phyloP scores from a whole-genome alignment of 2,888 invertebrate species.

The Lissocephala sabroskyi region DNA sequence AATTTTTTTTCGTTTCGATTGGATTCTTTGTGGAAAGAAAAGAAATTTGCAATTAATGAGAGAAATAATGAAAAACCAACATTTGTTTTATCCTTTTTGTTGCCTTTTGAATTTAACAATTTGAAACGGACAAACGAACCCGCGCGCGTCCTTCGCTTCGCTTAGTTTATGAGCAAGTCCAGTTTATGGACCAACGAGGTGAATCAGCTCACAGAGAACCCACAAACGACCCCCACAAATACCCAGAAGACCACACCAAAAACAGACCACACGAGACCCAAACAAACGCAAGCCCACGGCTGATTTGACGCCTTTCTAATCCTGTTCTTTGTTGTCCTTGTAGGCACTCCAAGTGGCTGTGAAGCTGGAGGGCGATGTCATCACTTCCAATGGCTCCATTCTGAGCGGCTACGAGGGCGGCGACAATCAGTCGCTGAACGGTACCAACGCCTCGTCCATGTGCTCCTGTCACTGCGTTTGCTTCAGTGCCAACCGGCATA shows the following conservation, averaged over 20 bases:
- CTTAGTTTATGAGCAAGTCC: constrained; percentile 73
- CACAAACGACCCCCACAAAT: constrained; percentile 10
- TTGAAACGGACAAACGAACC: constrained; percentile 48
- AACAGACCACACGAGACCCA: constrained; percentile 18
- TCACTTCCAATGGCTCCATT: constrained; percentile 93
- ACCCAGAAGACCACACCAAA: constrained; percentile 6
- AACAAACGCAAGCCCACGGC: no score
- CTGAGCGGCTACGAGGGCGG: constrained; percentile 78
- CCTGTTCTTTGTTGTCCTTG: constrained; percentile 34
- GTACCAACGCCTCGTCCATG: constrained; percentile 71
- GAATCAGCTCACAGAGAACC: constrained; percentile 57
- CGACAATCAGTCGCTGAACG: constrained; percentile 69
- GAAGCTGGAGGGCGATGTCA: constrained; percentile 96
- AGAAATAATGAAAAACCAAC: constrained; percentile 35
- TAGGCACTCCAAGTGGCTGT: constrained; percentile 96
- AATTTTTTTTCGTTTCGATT: constrained; percentile 1
- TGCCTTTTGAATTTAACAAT: constrained; percentile 53
- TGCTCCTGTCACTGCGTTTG: constrained; percentile 73
- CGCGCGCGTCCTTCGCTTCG: constrained; percentile 12
- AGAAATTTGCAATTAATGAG: no score
- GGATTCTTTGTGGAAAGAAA: constrained; percentile 31
- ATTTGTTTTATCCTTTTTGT: constrained; percentile 52
- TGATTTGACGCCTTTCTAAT: constrained; percentile 7
- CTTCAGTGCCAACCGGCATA: constrained; percentile 72
- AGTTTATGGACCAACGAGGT: constrained; percentile 73